Evolutionary conservation across 2,113 vertebrate species (phyloP).

Genomic region (Orycteropus afer): DNA sequence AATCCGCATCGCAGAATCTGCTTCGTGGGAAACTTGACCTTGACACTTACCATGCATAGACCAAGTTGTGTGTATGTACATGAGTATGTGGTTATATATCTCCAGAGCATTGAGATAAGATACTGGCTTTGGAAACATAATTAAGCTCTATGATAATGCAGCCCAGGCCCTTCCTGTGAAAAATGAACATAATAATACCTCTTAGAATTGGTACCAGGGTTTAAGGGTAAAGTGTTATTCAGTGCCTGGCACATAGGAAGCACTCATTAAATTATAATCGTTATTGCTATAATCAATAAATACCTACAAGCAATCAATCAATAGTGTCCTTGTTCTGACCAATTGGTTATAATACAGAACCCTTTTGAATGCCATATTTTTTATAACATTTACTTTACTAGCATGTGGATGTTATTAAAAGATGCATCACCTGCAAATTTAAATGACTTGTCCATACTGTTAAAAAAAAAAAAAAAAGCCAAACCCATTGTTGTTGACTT

Average conservation of each 20-base stretch:
- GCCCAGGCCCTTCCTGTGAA: neutral
- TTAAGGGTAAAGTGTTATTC: neutral
- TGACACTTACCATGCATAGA: neutral
- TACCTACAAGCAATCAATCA: neutral
- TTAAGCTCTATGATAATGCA: neutral
- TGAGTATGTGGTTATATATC: neutral
- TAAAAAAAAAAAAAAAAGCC: neutral
- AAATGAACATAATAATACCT: neutral
- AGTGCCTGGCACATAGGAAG: neutral
- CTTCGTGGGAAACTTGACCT: neutral
- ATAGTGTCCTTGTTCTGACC: neutral
- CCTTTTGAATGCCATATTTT: conserved; percentile 19
- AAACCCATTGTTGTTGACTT: too few species aligned
- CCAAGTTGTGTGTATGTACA: accelerated
- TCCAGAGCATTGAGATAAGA: neutral
- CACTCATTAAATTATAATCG: neutral
- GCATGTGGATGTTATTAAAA: conserved; percentile 15
- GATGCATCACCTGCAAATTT: neutral
- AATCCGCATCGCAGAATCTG: neutral
- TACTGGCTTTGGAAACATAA: neutral
- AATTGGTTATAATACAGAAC: neutral
- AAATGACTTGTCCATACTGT: neutral
- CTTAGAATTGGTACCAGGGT: neutral
- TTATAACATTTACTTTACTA: conserved; percentile 15
- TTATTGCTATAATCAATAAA: neutral